Conservation (phyloP, 1,140 invertebrate genomes). For the Cotesia glomerata region DNA sequence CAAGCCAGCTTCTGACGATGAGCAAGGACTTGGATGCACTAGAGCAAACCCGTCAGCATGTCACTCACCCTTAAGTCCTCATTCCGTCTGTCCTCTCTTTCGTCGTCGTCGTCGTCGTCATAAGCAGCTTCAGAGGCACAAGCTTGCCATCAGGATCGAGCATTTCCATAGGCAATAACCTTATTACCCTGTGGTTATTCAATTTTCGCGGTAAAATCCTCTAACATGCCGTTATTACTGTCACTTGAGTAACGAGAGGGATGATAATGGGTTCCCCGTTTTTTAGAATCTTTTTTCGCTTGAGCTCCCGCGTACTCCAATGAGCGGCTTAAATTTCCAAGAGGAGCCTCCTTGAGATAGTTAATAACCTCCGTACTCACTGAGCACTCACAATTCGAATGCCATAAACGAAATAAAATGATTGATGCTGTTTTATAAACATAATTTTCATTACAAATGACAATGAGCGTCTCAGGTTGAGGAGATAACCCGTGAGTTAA, state of each 20-base stretch:
- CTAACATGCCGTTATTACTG: slow-evolving; percentile 58
- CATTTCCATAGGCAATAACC: slow-evolving; percentile 54
- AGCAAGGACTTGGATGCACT: slow-evolving; percentile 23
- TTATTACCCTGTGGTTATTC: slow-evolving; percentile 59
- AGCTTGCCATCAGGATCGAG: slow-evolving; percentile 25
- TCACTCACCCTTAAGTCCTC: slow-evolving; percentile 57
- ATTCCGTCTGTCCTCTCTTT: slow-evolving; percentile 51
- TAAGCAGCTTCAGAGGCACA: background rate
- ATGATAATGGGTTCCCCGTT: slow-evolving; percentile 22
- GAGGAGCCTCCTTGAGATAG: background rate
- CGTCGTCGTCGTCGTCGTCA: background rate
- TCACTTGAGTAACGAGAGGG: slow-evolving; percentile 25
- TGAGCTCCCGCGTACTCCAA: background rate
- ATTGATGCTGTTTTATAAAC: slow-evolving; percentile 6
- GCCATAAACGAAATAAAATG: slow-evolving; percentile 4
- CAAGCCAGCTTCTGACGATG: slow-evolving; percentile 32
- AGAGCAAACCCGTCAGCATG: slow-evolving; percentile 46
- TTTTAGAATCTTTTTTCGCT: background rate
- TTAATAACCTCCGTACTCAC: background rate
- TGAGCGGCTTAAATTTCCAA: background rate
- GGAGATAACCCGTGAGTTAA: background rate
- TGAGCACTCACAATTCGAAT: slow-evolving; percentile 18
- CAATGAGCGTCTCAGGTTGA: background rate
- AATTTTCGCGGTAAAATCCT: slow-evolving; percentile 61
- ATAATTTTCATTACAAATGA: background rate